Conservation (phyloP, 2,797 vertebrate genomes). For the Falco biarmicus region DNA sequence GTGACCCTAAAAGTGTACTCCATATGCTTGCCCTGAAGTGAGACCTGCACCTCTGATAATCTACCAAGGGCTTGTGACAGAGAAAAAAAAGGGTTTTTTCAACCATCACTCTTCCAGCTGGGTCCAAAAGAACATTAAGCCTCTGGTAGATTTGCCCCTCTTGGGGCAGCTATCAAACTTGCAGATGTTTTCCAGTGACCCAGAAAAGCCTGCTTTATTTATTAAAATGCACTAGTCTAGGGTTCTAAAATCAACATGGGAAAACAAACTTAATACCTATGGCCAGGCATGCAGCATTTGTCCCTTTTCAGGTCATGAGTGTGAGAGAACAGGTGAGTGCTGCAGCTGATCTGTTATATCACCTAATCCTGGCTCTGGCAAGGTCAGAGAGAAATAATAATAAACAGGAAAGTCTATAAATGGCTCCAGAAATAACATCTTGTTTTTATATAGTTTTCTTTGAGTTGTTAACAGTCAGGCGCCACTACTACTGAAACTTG, state of each 20-base stretch:
- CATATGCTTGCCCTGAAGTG: not conserved
- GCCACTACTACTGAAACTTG: slow-evolving; percentile 82
- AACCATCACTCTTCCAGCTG: not conserved
- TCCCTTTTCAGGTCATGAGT: not conserved
- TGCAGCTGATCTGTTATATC: slow-evolving; percentile 7
- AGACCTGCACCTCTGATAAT: not conserved
- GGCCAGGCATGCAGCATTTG: not conserved
- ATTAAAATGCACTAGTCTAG: not conserved
- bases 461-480: slow-evolving; percentile 80
- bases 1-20: not conserved
- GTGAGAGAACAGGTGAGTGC: slow-evolving; percentile 31
- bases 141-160: not conserved
- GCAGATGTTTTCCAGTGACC: not conserved
- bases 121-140: not conserved
- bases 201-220: not conserved
- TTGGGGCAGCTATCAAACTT: not conserved
- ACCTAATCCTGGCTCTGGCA: slow-evolving; percentile 3
- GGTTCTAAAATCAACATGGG: not conserved
- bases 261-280: not conserved
- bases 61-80: not conserved
- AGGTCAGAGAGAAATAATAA: slow-evolving; percentile 42
- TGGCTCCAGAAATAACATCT: slow-evolving; percentile 73
- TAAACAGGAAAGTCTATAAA: slow-evolving; percentile 66
- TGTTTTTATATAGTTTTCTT: slow-evolving; percentile 75
- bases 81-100: not conserved